A percentile compares a stretch with the other conserved stretches of the same genome.
These are phyloP conservation scores for Carettochelys insculpta DNA, from an alignment of 2,113 vertebrate genomes.

Conservation along the genomic window DNA sequence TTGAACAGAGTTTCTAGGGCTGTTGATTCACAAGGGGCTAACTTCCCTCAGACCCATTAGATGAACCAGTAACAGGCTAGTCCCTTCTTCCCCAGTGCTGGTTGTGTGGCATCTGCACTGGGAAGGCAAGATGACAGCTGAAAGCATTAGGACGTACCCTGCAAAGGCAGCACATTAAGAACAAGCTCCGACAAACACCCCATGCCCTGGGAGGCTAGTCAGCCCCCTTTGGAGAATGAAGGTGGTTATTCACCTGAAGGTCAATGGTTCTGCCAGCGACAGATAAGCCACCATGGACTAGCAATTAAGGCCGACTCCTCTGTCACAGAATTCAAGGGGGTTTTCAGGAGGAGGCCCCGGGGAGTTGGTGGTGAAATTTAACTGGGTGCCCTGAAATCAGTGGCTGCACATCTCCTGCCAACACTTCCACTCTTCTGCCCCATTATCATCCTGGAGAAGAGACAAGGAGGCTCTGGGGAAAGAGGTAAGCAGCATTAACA, in stretches of 20 bases:
- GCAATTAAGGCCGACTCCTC: not conserved
- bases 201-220: not conserved
- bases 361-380: not conserved
- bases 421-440: not conserved
- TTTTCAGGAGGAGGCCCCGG: rapidly evolving
- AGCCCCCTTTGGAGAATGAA: not conserved
- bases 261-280: not conserved
- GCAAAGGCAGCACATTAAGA: not conserved
- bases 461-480: not conserved
- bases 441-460: not conserved
- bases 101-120: not conserved
- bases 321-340: not conserved
- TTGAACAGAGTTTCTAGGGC: not conserved
- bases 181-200: not conserved
- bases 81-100: not conserved
- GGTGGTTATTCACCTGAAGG: not conserved
- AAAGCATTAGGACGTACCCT: not conserved
- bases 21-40: rapidly evolving
- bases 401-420: not conserved
- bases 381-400: rapidly evolving
- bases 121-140: not conserved
- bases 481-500: not conserved
- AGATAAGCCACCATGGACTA: not conserved
- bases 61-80: rapidly evolving
- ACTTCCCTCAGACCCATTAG: not conserved